Evolutionary conservation across 2,797 vertebrate genomes (phyloP).

Genomic region (Austrolebias charrua): DNA sequence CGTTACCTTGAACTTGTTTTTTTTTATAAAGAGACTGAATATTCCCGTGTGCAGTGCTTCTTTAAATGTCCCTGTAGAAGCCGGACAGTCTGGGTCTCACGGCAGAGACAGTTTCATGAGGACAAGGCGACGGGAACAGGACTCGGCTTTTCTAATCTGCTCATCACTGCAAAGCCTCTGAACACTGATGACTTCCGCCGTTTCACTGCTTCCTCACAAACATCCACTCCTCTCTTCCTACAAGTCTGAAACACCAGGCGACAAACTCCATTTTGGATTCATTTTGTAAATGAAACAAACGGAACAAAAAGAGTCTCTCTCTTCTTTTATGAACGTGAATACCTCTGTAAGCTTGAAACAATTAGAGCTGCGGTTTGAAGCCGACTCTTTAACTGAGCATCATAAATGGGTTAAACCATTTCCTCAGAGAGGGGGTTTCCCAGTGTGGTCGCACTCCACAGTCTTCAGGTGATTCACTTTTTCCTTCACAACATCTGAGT

Average conservation of each 20-base stretch:
- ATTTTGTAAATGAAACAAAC: not conserved
- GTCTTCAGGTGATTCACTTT: constrained; percentile 14
- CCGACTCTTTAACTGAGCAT: constrained; percentile 24
- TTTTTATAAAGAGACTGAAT: too few relatives aligned
- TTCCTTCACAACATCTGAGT: constrained; percentile 2
- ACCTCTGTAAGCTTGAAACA: constrained; percentile 15
- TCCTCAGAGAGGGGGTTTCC: constrained; percentile 65
- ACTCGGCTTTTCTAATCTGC: constrained; percentile 50
- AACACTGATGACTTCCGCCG: constrained; percentile 56
- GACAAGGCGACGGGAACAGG: constrained; percentile 19
- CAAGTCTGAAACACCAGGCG: not conserved
- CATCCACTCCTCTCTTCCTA: constrained; percentile 8
- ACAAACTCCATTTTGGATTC: not conserved
- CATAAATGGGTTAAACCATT: constrained; percentile 66
- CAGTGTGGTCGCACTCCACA: constrained; percentile 39
- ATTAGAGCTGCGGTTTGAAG: constrained; percentile 24
- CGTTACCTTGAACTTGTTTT: too few relatives aligned
- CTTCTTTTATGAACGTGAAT: constrained; percentile 1
- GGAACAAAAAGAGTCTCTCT: not conserved
- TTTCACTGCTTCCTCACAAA: constrained; percentile 55
- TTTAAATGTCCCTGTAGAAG: not conserved
- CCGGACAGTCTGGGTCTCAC: not conserved
- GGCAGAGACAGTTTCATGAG: constrained; percentile 1
- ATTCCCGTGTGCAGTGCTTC: not conserved
- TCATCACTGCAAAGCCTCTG: constrained; percentile 34